Base-by-base conservation (phyloP, 2,888 invertebrate genomes). In the Anagyrus pseudococci region DNA sequence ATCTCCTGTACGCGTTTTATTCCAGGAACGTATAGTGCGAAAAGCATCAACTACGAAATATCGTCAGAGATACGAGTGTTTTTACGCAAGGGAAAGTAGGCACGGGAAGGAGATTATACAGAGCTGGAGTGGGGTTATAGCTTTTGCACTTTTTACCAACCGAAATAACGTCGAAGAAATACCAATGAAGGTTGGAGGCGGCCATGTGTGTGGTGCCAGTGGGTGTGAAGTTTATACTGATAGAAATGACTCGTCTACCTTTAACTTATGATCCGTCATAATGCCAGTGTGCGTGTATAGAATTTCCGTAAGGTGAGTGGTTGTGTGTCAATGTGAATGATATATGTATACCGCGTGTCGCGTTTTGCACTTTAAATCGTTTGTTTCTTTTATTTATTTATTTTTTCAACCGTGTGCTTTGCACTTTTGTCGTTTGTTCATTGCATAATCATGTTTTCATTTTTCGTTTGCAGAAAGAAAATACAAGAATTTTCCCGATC, bases 191-290 rank as follows among this genome's bases (percentile, higher is more conserved):
- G 26, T 53, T 72, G 73, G 69, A 75, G 73, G 73, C 72, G 74
- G 72, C 68, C 56, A 69, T 66, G 64, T 73, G 71, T 68, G 47
- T 70, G 62, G 69, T 40, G 72, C 71, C 67, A 73, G 70, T 74
- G 73, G 73, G 68, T 72, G 61, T 52, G 48, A 25, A n/a, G 46
- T 44, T 25, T 50, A 19, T 62, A 37, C 20, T 44, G 23, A n/a
- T 46, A 70, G 73, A 72, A 72, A 75, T 76, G 73, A 75, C 75
- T n/a, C n/a, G n/a, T n/a, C n/a, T n/a, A n/a, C n/a, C n/a, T n/a
- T n/a, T n/a, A n/a, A n/a, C n/a, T n/a, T n/a, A n/a, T 72, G 73
- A 75, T 76, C 72, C 73, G 73, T 76, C 75, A 73, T 75, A 75
- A 76, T 77, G 77, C 75, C 73, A 7, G 71, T 73, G 71, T 75